Conservation (phyloP, 1,140 invertebrate species). For the Linepithema humile region DNA sequence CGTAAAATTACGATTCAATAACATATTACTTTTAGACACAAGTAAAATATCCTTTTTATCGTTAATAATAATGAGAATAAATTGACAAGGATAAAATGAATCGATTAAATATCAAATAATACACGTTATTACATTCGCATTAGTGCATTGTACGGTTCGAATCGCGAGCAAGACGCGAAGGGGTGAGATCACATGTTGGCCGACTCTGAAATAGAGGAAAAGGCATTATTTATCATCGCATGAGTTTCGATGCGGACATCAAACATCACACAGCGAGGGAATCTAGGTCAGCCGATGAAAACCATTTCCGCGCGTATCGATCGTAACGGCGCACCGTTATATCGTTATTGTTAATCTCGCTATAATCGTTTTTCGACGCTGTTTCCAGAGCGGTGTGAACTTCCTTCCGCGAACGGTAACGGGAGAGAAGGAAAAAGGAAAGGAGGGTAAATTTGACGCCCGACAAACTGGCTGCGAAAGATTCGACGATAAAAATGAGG, state of each 20-base stretch:
- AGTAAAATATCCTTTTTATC: neutral
- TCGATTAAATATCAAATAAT: neutral
- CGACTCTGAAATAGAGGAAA: neutral
- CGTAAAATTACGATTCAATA: neutral
- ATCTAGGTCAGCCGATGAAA: conserved; percentile 54
- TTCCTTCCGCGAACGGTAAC: conserved; percentile 31
- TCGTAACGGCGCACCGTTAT: conserved; percentile 39
- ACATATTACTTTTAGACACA: neutral
- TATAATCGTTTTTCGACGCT: conserved; percentile 53
- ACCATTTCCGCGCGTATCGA: conserved; percentile 54
- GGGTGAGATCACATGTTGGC: neutral
- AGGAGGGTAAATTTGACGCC: conserved; percentile 35
- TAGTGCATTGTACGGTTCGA: neutral
- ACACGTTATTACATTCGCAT: neutral
- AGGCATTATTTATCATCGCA: conserved; percentile 32
- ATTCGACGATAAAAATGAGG: conserved; percentile 31
- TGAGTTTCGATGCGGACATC: conserved; percentile 26
- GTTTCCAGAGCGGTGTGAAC: conserved; percentile 33
- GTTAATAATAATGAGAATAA: neutral
- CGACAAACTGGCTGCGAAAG: conserved; percentile 36
- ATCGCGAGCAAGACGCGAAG: neutral
- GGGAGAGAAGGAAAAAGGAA: no score
- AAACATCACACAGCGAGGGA: conserved; percentile 41
- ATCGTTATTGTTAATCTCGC: conserved; percentile 58
- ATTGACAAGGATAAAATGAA: neutral